A percentile compares a stretch with the other conserved stretches of the same genome.
These are phyloP conservation scores for Nyctibius grandis DNA, from an alignment of 2,797 vertebrate genomes.

Conservation along the genomic window DNA sequence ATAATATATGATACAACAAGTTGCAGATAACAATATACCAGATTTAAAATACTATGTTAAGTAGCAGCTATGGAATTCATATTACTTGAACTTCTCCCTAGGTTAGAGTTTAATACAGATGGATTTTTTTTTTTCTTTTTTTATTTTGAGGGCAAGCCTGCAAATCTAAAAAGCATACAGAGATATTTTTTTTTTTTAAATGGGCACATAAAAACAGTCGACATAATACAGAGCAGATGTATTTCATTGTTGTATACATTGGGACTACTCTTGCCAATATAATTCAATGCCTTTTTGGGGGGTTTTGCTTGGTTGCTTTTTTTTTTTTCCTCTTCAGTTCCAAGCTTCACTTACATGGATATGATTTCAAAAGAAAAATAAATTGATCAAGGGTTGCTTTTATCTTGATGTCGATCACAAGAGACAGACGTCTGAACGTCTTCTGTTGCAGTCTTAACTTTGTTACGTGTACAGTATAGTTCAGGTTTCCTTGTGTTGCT, in stretches of 20 bases:
- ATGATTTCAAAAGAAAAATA: not conserved
- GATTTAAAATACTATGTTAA: not conserved
- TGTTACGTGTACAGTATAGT: not conserved
- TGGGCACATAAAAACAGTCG: not conserved
- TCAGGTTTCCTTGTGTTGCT: not conserved
- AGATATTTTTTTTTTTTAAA: not conserved
- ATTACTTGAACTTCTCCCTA: not conserved
- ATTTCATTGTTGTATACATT: not conserved
- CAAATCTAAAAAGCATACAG: not conserved
- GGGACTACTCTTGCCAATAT: not conserved
- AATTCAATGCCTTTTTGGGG: accelerated
- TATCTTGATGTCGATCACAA: not conserved
- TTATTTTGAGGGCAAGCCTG: not conserved
- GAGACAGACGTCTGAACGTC: not conserved
- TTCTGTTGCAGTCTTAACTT: not conserved
- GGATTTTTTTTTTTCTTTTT: not conserved
- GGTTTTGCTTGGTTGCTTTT: not conserved
- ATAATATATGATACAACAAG: not conserved
- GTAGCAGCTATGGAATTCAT: not conserved
- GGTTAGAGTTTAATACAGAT: not conserved
- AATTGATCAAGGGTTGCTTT: not conserved
- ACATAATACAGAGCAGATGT: not conserved
- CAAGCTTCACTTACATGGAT: not conserved
- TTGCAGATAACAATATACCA: not conserved
- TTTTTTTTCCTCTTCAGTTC: not conserved